A percentile compares a stretch with the other conserved stretches of the same genome.
These are phyloP conservation scores for Eledona agricola DNA, from an alignment of 2,888 invertebrate genomes.

Conservation along the genomic window DNA sequence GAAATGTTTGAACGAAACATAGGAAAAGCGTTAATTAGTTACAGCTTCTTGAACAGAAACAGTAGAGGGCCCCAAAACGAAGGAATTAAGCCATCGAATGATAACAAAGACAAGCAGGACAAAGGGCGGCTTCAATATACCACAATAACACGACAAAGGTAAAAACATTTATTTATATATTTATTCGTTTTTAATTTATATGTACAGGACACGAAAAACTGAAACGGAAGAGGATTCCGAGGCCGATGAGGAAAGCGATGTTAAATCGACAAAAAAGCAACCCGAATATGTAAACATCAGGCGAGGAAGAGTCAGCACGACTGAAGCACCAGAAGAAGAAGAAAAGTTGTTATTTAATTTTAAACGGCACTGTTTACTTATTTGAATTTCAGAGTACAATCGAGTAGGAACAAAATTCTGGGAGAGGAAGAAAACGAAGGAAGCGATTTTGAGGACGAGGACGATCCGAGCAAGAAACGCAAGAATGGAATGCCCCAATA, in stretches of 20 bases:
- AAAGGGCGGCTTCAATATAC: slow-evolving; percentile 63
- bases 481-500: slow-evolving; percentile 67
- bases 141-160: slow-evolving; percentile 57
- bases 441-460: slow-evolving; percentile 42
- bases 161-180: slow-evolving; percentile 4
- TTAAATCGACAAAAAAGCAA: slow-evolving; percentile 55
- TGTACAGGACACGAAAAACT: slow-evolving; percentile 43
- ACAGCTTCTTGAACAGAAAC: slow-evolving; percentile 69
- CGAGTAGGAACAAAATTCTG: slow-evolving; percentile 51
- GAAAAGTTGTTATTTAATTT: slow-evolving; percentile 38
- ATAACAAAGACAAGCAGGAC: slow-evolving; percentile 57
- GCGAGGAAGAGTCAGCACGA: slow-evolving; percentile 66
- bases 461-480: slow-evolving; percentile 39
- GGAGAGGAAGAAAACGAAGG: slow-evolving; percentile 43
- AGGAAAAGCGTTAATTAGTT: no score
- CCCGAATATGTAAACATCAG: slow-evolving; percentile 76
- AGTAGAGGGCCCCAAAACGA: slow-evolving; percentile 69
- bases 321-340: slow-evolving; percentile 45
- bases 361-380: neutral
- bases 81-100: slow-evolving; percentile 60
- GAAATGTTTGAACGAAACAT: no score
- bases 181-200: slow-evolving; percentile 28
- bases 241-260: slow-evolving; percentile 46
- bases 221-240: slow-evolving; percentile 47
- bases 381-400: slow-evolving; percentile 32